A percentile compares a stretch with the other conserved stretches of the same genome.
These are phyloP conservation scores for Toxotes jaculatrix DNA, from an alignment of 2,113 vertebrate species.

Conservation along the genomic window DNA sequence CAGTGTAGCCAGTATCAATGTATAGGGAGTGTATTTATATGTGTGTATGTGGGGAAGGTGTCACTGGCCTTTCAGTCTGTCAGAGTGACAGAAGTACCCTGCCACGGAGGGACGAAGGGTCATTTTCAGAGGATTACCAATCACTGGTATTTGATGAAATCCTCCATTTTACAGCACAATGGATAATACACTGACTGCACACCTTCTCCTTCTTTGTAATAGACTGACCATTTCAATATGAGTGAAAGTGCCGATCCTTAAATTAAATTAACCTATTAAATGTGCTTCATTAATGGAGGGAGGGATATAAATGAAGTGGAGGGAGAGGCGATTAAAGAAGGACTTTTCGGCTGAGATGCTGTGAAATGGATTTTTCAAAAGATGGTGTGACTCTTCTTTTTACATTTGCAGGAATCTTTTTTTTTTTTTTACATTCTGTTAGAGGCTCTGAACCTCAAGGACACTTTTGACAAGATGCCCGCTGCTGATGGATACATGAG, in stretches of 20 bases:
- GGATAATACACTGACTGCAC: conserved; percentile 53
- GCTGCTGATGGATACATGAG: conserved; percentile 46
- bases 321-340: conserved; percentile 46
- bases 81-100: conserved; percentile 1
- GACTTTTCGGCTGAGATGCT: background rate
- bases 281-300: conserved; percentile 59
- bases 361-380: conserved; percentile 28
- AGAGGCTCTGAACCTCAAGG: conserved; percentile 38
- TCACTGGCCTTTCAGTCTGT: conserved; percentile 14
- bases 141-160: conserved; percentile 50
- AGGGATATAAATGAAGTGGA: conserved; percentile 54
- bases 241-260: conserved; percentile 68
- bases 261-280: conserved; percentile 72
- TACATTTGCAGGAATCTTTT: background rate
- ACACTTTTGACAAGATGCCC: conserved; percentile 41
- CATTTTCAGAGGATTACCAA: conserved; percentile 38
- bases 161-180: conserved; percentile 57
- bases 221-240: conserved; percentile 53
- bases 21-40: background rate
- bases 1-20: background rate
- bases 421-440: background rate
- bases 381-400: background rate
- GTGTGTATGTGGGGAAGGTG: background rate
- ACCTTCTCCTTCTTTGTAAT: conserved; percentile 43
- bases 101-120: conserved; percentile 29